Percentiles rank a stretch among this genome's conserved stretches.
Conservation (phyloP, 2,113 vertebrate species). For the Epinephelus fuscoguttatus region DNA sequence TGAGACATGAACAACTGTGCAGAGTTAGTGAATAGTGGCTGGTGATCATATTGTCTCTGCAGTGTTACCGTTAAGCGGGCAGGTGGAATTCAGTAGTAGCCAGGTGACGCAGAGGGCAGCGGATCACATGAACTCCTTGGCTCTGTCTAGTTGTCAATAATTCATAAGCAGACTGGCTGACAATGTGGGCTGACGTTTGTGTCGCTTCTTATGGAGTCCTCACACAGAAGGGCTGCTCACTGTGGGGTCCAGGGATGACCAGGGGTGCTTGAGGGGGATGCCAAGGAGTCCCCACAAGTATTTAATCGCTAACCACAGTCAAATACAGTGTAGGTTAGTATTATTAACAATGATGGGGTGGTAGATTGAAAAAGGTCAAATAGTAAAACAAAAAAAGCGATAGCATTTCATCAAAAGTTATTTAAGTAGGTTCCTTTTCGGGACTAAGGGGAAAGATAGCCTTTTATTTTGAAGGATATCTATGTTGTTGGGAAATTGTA, state of each 20-base stretch:
- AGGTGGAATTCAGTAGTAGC: slow-evolving; percentile 41
- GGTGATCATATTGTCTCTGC: neutral
- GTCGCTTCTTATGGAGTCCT: slow-evolving; percentile 27
- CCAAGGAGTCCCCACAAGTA: neutral
- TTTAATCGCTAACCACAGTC: neutral
- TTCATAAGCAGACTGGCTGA: slow-evolving; percentile 58
- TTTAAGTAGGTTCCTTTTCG: neutral
- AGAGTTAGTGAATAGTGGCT: slow-evolving; percentile 2
- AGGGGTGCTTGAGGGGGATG: neutral
- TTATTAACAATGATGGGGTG: neutral
- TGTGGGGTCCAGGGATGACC: slow-evolving; percentile 1
- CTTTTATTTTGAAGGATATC: slow-evolving; percentile 21
- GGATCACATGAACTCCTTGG: slow-evolving; percentile 69
- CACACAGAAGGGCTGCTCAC: slow-evolving; percentile 1
- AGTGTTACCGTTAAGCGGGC: slow-evolving; percentile 14
- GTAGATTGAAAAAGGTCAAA: neutral
- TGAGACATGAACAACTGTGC: neutral
- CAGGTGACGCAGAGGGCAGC: slow-evolving; percentile 63
- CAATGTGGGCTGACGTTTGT: slow-evolving; percentile 25
- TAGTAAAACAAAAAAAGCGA: no score
- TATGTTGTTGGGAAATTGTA: neutral
- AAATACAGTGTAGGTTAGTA: neutral
- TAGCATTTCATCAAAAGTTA: neutral
- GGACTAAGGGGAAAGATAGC: neutral
- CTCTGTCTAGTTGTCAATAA: slow-evolving; percentile 71